Conservation (phyloP, 2,113 vertebrate species). For the Labeo catla region DNA sequence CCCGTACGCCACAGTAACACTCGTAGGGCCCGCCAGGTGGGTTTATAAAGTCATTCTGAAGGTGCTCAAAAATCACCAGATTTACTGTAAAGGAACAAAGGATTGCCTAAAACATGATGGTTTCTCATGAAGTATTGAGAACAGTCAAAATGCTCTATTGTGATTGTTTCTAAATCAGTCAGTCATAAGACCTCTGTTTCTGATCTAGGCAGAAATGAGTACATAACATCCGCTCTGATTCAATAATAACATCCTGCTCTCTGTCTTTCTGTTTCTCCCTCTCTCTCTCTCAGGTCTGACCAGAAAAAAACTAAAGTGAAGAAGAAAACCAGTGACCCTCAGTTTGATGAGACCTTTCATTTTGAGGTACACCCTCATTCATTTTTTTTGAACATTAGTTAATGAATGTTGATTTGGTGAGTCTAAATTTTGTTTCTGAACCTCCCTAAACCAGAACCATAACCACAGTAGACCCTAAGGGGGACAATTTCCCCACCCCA, state of each 20-base stretch:
- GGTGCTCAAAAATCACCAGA: background rate
- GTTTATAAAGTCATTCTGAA: background rate
- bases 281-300: conserved; percentile 83
- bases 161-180: conserved; percentile 29
- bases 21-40: conserved; percentile 94
- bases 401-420: background rate
- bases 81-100: background rate
- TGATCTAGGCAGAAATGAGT: conserved; percentile 22
- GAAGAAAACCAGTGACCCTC: conserved; percentile 99
- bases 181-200: conserved; percentile 16
- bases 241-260: conserved; percentile 35
- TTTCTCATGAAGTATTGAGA: background rate
- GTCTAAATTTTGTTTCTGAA: background rate
- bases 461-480: no score
- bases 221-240: conserved; percentile 43
- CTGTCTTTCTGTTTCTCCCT: conserved; percentile 4
- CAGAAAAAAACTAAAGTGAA: conserved; percentile 99
- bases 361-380: conserved; percentile 85
- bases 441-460: background rate
- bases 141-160: background rate
- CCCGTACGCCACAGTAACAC: conserved; percentile 92
- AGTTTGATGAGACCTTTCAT: conserved; percentile 95
- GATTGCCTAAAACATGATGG: background rate
- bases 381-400: background rate
- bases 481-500: background rate